Percentiles rank a stretch among this genome's conserved stretches.
phyloP scores from a whole-genome alignment of 2,888 invertebrate species.

The Disparrhopalites patrizii region DNA sequence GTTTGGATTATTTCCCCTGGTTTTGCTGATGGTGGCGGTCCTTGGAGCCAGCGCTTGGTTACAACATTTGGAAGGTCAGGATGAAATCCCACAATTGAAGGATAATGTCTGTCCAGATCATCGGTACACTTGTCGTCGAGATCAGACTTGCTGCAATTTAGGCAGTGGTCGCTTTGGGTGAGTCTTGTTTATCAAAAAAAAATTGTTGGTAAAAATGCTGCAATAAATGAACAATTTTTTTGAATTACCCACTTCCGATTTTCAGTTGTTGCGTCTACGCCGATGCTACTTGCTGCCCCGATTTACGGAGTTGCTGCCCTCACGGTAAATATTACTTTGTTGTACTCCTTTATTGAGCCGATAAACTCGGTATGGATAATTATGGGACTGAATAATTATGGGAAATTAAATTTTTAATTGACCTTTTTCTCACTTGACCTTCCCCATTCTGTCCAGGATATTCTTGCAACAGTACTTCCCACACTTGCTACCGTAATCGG shows the following conservation, averaged over 20 bases:
- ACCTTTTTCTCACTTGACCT: no score
- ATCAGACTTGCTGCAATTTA: constrained; percentile 1
- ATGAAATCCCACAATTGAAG: no score
- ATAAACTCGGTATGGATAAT: no score
- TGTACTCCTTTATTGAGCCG: no score
- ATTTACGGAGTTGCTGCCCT: constrained; percentile 6
- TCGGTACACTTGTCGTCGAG: background rate
- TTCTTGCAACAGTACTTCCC: constrained; percentile 1
- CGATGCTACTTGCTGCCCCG: background rate
- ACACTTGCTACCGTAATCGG: constrained; percentile 1
- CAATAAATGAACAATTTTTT: background rate
- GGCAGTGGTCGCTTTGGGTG: background rate
- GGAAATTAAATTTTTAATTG: no score
- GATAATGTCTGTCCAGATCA: background rate
- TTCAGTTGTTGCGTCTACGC: constrained; percentile 6
- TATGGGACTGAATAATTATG: no score
- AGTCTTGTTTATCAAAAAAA: background rate
- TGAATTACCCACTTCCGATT: background rate
- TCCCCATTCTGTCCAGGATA: constrained; percentile 1
- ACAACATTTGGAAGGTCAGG: no score
- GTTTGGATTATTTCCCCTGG: no score
- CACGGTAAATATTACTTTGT: background rate
- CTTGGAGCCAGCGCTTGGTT: no score
- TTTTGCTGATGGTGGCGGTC: no score
- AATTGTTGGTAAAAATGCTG: background rate